Percentiles rank a stretch among this genome's conserved stretches.
These are phyloP conservation scores for Pagetopsis macropterus DNA, from an alignment of 2,797 vertebrate genomes.

Conservation along the genomic window DNA sequence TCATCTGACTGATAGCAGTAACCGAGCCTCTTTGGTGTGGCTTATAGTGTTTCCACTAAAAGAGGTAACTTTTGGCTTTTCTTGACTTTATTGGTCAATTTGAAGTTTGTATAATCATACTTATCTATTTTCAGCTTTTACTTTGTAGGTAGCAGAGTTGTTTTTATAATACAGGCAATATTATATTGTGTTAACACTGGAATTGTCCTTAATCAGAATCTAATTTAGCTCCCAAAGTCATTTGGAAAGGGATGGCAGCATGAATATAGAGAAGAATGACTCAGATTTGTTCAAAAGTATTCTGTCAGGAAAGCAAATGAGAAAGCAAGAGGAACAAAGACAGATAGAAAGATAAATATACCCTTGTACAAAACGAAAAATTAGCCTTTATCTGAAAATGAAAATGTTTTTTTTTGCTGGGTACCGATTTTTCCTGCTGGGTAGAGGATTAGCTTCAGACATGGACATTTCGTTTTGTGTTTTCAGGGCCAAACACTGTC, in stretches of 20 bases:
- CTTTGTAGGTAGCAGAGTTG: neutral
- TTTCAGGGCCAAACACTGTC: conserved; percentile 35
- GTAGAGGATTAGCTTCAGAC: conserved; percentile 26
- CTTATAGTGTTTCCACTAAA: neutral
- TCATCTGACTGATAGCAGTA: conserved; percentile 30
- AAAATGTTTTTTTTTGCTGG: conserved; percentile 1
- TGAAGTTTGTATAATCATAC: neutral
- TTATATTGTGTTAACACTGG: neutral
- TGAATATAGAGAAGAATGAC: conserved; percentile 7
- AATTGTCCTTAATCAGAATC: too few relatives aligned
- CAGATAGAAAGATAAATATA: conserved; percentile 9
- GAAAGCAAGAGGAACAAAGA: neutral
- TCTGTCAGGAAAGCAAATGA: conserved; percentile 23
- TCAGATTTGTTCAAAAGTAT: conserved; percentile 29
- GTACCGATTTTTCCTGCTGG: neutral
- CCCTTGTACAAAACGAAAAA: conserved; percentile 39
- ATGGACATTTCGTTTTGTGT: conserved; percentile 38
- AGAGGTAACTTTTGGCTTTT: conserved; percentile 2
- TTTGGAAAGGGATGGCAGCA: neutral
- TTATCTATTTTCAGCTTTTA: neutral
- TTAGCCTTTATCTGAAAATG: conserved; percentile 1
- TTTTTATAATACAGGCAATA: neutral
- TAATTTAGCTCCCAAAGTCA: neutral
- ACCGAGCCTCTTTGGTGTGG: conserved; percentile 19
- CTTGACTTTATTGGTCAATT: conserved; percentile 9